phyloP scores from a whole-genome alignment of 2,113 vertebrate species.

The Elephas maximus region DNA sequence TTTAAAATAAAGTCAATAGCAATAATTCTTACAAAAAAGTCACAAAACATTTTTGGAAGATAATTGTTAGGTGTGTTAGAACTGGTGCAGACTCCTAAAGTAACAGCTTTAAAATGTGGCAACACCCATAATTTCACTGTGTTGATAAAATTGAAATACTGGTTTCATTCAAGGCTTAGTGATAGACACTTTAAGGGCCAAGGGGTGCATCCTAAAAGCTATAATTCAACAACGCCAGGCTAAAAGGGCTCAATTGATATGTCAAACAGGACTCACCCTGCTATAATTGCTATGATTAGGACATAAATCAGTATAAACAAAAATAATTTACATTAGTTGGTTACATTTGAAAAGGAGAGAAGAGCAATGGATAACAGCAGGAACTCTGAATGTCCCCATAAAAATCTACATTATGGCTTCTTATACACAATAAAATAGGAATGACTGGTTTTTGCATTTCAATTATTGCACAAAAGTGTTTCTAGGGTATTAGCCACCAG shows the following conservation, averaged over 20 bases:
- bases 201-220: background rate
- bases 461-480: slow-evolving; percentile 29
- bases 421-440: slow-evolving; percentile 50
- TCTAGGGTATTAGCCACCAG: slow-evolving; percentile 15
- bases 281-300: slow-evolving; percentile 45
- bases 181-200: slow-evolving; percentile 5
- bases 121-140: background rate
- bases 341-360: slow-evolving; percentile 62
- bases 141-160: slow-evolving; percentile 55
- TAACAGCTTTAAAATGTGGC: background rate
- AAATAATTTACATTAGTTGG: slow-evolving; percentile 62
- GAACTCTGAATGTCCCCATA: slow-evolving; percentile 50
- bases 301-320: slow-evolving; percentile 57
- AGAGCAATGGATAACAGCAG: slow-evolving; percentile 41
- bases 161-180: background rate
- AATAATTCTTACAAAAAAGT: slow-evolving; percentile 48
- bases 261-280: background rate
- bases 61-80: background rate
- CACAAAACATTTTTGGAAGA: background rate
- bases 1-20: background rate
- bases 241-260: slow-evolving; percentile 35
- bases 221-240: slow-evolving; percentile 20
- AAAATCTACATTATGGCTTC: slow-evolving; percentile 56
- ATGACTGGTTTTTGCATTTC: slow-evolving; percentile 39
- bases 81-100: background rate